These are phyloP conservation scores for Seira musarum DNA, from an alignment of 2,888 invertebrate genomes.

Conservation along the genomic window DNA sequence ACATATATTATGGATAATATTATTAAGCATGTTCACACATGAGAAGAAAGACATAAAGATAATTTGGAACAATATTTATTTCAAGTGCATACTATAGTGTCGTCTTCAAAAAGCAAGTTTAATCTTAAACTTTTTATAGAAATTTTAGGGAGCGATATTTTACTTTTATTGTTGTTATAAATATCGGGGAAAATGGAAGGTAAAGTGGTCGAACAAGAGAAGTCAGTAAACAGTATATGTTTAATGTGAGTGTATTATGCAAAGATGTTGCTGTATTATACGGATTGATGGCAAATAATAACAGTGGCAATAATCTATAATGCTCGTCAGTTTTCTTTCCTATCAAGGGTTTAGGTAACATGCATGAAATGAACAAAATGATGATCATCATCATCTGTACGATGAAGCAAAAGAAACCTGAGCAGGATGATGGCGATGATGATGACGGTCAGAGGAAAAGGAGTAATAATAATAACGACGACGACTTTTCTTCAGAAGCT, in stretches of 20 bases:
- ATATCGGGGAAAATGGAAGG: slow-evolving; percentile 20
- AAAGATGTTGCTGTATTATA: not conserved
- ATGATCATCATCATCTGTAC: slow-evolving; percentile 14
- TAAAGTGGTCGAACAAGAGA: not conserved
- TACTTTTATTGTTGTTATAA: slow-evolving; percentile 12
- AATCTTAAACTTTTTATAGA: slow-evolving; percentile 9
- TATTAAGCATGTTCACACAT: slow-evolving; percentile 32
- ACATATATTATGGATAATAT: not conserved
- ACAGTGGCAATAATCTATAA: slow-evolving; percentile 34
- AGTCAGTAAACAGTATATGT: not conserved
- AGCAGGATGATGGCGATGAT: slow-evolving; percentile 22
- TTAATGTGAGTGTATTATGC: not conserved
- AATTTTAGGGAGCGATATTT: slow-evolving; percentile 16
- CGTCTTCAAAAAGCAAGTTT: not conserved
- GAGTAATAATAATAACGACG: not conserved
- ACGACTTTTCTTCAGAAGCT: slow-evolving; percentile 34
- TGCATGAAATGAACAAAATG: slow-evolving; percentile 40
- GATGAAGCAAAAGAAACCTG: not conserved
- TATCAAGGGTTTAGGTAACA: not conserved
- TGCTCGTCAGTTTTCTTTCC: slow-evolving; percentile 10
- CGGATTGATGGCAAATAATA: slow-evolving; percentile 17
- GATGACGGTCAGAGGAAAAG: slow-evolving; percentile 4
- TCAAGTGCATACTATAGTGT: too few relatives aligned
- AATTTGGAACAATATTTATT: not conserved
- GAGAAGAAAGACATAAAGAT: not conserved